These are phyloP conservation scores for Agapornis canus DNA, from an alignment of 2,797 vertebrate species.

Conservation along the genomic window DNA sequence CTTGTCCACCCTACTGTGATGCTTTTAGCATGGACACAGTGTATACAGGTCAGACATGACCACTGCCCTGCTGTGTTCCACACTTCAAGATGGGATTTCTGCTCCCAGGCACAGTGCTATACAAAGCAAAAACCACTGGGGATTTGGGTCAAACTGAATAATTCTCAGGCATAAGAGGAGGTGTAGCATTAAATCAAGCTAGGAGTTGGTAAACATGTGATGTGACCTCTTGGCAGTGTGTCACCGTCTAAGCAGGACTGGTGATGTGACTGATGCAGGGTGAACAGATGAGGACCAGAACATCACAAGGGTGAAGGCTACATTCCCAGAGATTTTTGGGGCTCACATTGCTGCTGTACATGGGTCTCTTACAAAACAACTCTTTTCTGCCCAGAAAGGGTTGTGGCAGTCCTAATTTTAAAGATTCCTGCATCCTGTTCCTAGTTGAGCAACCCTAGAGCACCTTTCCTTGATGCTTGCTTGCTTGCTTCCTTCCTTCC, in stretches of 20 bases:
- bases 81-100: rapidly evolving
- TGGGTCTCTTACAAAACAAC: neutral
- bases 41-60: rapidly evolving
- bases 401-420: neutral
- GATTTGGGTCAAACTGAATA: neutral
- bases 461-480: neutral
- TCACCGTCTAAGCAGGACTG: neutral
- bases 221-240: neutral
- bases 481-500: neutral
- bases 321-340: neutral
- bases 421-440: neutral
- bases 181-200: neutral
- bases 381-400: neutral
- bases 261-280: neutral
- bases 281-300: neutral
- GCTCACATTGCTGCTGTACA: rapidly evolving
- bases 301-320: neutral
- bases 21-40: rapidly evolving
- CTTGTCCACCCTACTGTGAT: rapidly evolving
- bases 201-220: neutral
- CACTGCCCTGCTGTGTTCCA: neutral
- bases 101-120: neutral
- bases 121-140: neutral
- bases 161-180: neutral
- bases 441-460: neutral